Percentiles rank a stretch among this genome's conserved stretches.
phyloP scores from a whole-genome alignment of 1,140 invertebrate species.

The Bombus confusus region DNA sequence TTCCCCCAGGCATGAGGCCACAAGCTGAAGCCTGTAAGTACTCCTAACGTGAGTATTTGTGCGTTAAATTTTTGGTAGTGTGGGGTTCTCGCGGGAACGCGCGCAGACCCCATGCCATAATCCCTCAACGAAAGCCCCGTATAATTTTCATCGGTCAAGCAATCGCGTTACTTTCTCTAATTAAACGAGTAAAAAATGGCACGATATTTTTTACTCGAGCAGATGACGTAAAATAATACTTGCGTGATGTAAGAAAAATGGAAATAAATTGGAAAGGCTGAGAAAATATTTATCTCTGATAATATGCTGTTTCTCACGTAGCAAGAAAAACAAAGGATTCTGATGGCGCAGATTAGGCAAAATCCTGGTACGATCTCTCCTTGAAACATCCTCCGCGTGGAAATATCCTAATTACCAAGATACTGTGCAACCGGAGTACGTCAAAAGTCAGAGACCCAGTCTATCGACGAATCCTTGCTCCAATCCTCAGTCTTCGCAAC shows the following conservation, averaged over 20 bases:
- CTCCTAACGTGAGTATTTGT: constrained; percentile 78
- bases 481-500: not conserved
- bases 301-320: too few relatives aligned
- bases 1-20: constrained; percentile 80
- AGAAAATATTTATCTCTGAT: too few relatives aligned
- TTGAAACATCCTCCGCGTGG: not conserved
- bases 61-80: constrained; percentile 83
- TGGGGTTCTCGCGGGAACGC: constrained; percentile 61
- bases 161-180: not conserved
- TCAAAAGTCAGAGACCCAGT: not conserved
- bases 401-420: not conserved
- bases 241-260: too few relatives aligned
- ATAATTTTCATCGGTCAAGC: not conserved
- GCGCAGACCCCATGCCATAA: constrained; percentile 48
- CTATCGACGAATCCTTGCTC: not conserved
- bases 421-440: too few relatives aligned
- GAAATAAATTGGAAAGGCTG: too few relatives aligned
- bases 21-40: constrained; percentile 81
- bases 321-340: too few relatives aligned
- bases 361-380: too few relatives aligned
- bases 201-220: too few relatives aligned
- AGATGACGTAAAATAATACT: too few relatives aligned
- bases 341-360: too few relatives aligned
- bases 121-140: not conserved
- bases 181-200: too few relatives aligned